Base-by-base conservation (phyloP, 2,113 vertebrate species). In the Podarcis muralis region DNA sequence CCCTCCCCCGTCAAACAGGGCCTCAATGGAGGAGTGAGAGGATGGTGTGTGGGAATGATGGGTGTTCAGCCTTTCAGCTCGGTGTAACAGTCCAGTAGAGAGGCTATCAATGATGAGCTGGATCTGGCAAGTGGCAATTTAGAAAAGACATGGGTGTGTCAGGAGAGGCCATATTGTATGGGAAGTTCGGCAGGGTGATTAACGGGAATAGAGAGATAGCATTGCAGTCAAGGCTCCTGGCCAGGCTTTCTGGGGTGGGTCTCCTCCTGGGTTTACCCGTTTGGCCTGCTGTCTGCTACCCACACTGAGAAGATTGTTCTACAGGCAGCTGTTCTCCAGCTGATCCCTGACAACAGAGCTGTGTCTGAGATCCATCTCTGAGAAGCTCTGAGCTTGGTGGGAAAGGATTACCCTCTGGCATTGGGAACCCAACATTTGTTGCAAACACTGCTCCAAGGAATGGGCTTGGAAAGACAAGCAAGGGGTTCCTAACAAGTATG, bases 351-450 rank as follows among this genome's bases (percentile, higher is more conserved):
- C 81, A 88, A 88, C 53, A 30, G 81, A 57, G 81, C 87, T 84
- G 81, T 84, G 81, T 84, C 81, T 88, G 59, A 25, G n/a, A 88
- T 27, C 30, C 9, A 48, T 12, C 72, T 77, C 62, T 25, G 62
- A 40, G 81, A 88, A 30, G 5, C 48, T 40, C 72, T 11, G 43
- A 68, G 32, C n/a, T 69, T 78, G 81, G 81, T 88, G 87, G 81
- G 87, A 84, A 88, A 88, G 62, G 87, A 88, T 88, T 84, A 84
- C 62, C 15, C 43, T 37, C 81, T 88, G 87, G 87, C 81, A 83
- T 13, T 20, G 69, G 16, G 72, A 77, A 27, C 62, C 37, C 65
- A 78, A 53, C 87, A 84, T 68, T 84, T 88, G 87, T 69, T 88
- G 74, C 81, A 78, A 69, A 30, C 57, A 68, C 22, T 37, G 13